phyloP scores from a whole-genome alignment of 2,888 invertebrate genomes.

The Scotopteryx bipunctaria region DNA sequence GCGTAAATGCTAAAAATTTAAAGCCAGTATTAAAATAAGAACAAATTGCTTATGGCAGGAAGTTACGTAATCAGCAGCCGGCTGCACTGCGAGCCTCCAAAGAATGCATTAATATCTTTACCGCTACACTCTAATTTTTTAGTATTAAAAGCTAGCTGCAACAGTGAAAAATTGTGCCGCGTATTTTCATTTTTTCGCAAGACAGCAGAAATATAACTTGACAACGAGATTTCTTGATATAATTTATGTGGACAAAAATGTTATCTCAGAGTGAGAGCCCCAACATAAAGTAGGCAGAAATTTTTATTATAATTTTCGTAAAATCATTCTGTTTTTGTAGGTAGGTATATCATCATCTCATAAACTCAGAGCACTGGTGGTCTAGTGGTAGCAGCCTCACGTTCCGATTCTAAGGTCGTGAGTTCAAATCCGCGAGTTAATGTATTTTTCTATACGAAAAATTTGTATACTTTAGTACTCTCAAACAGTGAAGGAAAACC shows the following conservation, averaged over 20 bases:
- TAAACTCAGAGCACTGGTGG: no score
- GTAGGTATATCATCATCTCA: no score
- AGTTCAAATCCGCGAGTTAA: no score
- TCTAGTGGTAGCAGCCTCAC: no score
- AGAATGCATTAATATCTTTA: slow-evolving; percentile 51
- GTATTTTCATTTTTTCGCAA: slow-evolving; percentile 28
- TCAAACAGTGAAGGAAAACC: no score
- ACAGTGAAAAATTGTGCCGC: slow-evolving; percentile 48
- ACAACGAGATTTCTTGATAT: slow-evolving; percentile 22
- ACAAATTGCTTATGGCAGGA: slow-evolving; percentile 20
- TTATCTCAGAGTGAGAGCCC: slow-evolving; percentile 4
- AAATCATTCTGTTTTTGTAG: no score
- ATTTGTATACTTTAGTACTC: no score
- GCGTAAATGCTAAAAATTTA: neutral
- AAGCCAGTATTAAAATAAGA: slow-evolving; percentile 3
- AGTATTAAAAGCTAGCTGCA: slow-evolving; percentile 50
- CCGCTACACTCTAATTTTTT: slow-evolving; percentile 54
- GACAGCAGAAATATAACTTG: slow-evolving; percentile 19
- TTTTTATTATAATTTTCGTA: neutral
- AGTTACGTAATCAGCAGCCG: slow-evolving; percentile 37
- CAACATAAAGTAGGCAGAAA: slow-evolving; percentile 9
- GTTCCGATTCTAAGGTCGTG: no score
- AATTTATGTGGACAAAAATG: slow-evolving; percentile 24
- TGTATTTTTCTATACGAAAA: no score
- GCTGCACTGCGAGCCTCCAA: slow-evolving; percentile 32